Evolutionary conservation across 2,113 vertebrate species (phyloP), one percentile per base, ranked within the genome.

Genomic region (Nettapus auritus): DNA sequence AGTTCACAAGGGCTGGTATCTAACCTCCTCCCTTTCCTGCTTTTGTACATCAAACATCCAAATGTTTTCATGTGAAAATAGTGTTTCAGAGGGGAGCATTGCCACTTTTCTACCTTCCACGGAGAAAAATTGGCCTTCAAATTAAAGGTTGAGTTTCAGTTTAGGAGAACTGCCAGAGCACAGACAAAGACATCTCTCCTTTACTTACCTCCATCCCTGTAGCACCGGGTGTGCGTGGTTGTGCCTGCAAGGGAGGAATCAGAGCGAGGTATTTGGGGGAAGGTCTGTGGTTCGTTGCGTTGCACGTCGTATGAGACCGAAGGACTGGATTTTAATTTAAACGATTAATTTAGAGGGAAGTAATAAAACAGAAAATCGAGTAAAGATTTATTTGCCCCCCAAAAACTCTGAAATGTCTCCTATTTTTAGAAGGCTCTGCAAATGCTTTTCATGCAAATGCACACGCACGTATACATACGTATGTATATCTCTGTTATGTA

Each of bases 371-470:
- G 93, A 91, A 94, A 92, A 93, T 34, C 85, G 82, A 81, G 77
- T 79, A 77, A 92, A 68, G 92, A 94, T 97, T 96, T 96, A 77
- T 95, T 97, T 97, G 95, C 97, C 69, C 95, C 88, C 94, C 97
- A 97, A 97, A 97, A 55, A 60, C 93, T 97, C 94, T 95, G 93
- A 98, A 97, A 98, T 97, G 91, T 98, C 97, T 98, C 94, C 97
- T 98, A 98, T 98, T 98, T 98, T 98, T 98, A 98, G 97, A 96
- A 96, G 89, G 80, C 94, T 92, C 88, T 97, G 96, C 96, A 97
- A 97, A 96, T 97, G 96, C 96, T 97, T 97, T 96, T 97, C 97
- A 82, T 97, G 96, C 96, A 91, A 95, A 97, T 96, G 88, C 96
- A 93, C 52, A 86, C 1, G 38, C 93, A 95, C 36, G n/a, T 96